Evolutionary conservation across 1,140 invertebrate species (phyloP).

Genomic region (Temnothorax curvispinosus): DNA sequence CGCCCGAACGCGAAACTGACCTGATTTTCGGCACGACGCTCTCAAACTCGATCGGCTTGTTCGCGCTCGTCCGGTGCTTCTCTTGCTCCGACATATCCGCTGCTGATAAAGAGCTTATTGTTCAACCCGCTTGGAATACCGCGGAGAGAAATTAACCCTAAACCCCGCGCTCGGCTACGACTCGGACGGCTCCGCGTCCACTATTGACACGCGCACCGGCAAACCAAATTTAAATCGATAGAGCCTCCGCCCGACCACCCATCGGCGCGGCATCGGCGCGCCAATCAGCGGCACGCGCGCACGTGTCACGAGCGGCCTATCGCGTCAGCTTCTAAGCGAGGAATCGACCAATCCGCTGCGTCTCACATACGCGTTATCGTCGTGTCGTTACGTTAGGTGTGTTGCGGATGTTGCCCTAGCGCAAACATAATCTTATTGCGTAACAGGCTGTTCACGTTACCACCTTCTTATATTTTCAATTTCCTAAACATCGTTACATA

Average conservation of each 20-base stretch:
- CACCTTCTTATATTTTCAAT: too few relatives aligned
- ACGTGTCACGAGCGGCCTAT: not conserved
- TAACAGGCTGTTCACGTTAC: too few relatives aligned
- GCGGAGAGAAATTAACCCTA: not conserved
- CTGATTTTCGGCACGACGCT: conserved; percentile 78
- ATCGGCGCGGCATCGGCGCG: not conserved
- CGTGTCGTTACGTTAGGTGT: too few relatives aligned
- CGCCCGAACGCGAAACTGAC: conserved; percentile 66
- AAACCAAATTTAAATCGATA: conserved; percentile 86
- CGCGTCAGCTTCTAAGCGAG: not conserved
- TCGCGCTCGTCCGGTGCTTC: conserved; percentile 32
- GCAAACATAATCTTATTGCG: too few relatives aligned
- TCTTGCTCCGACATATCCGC: conserved; percentile 61
- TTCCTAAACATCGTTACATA: too few relatives aligned
- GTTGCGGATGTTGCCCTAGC: too few relatives aligned
- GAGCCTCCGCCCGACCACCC: conserved; percentile 77
- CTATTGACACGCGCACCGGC: conserved; percentile 78
- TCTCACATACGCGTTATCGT: too few relatives aligned
- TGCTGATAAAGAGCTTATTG: conserved; percentile 30
- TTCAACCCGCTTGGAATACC: too few relatives aligned
- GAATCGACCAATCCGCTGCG: not conserved
- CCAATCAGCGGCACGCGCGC: not conserved
- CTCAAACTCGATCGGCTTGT: conserved; percentile 69
- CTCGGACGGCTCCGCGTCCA: conserved; percentile 57
- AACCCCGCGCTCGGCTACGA: conserved; percentile 69